These are phyloP conservation scores for Drosophila asahinai DNA, from an alignment of 1,140 invertebrate species.

Conservation along the genomic window DNA sequence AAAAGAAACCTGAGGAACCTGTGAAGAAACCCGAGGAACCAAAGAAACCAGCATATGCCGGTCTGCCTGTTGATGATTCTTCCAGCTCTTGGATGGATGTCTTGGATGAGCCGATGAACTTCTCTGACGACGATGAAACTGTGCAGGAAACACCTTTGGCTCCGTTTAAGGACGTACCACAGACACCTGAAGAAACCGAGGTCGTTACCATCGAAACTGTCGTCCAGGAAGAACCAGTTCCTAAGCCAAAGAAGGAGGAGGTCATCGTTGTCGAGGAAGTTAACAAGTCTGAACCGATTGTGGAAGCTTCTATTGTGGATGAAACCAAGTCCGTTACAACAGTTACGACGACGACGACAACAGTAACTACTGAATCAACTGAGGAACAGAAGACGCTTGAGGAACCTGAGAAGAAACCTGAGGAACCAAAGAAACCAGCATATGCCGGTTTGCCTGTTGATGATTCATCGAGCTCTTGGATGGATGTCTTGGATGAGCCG, in stretches of 20 bases:
- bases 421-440: conserved; percentile 50
- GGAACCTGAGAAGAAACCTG: conserved; percentile 3
- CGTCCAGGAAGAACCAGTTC: background rate
- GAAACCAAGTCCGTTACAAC: conserved; percentile 18
- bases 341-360: conserved; percentile 25
- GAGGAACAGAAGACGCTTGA: no score
- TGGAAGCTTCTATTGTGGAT: conserved; percentile 1
- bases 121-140: conserved; percentile 81
- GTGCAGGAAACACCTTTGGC: conserved; percentile 34
- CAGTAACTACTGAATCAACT: conserved; percentile 19
- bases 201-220: background rate
- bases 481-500: conserved; percentile 85
- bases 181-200: background rate
- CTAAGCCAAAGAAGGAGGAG: background rate
- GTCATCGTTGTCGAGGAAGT: background rate
- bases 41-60: conserved; percentile 27
- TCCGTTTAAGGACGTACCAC: background rate
- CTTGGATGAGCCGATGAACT: conserved; percentile 84
- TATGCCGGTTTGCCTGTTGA: conserved; percentile 86
- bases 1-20: background rate
- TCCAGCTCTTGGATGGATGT: conserved; percentile 84
- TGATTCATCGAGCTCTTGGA: conserved; percentile 72
- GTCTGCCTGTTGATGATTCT: conserved; percentile 78
- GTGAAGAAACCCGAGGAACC: background rate
- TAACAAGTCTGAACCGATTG: conserved; percentile 6